A percentile compares a stretch with the other conserved stretches of the same genome.
These are phyloP conservation scores for Chelon labrosus DNA, from an alignment of 2,797 vertebrate genomes.

Conservation along the genomic window DNA sequence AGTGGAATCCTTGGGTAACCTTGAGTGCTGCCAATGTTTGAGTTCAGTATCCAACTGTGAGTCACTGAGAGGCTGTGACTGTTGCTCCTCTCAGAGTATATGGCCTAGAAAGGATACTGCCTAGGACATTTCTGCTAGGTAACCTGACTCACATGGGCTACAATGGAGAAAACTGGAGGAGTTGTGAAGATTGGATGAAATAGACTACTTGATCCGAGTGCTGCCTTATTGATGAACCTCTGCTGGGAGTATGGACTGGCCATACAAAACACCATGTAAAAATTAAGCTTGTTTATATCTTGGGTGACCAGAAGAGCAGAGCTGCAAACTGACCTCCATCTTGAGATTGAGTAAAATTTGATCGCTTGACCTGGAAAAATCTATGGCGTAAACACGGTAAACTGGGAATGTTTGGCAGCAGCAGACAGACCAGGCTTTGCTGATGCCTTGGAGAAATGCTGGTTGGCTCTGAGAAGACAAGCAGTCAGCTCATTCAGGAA, in stretches of 20 bases:
- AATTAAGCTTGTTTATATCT: neutral
- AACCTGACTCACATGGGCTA: neutral
- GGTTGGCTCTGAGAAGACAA: neutral
- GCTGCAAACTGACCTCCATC: conserved; percentile 2
- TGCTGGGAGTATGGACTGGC: neutral
- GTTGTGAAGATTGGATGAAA: neutral
- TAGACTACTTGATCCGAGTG: neutral
- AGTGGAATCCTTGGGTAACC: too few species aligned
- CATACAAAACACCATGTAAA: neutral
- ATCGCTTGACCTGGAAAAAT: too few species aligned
- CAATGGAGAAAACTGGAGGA: neutral
- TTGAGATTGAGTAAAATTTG: neutral
- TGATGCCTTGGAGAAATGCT: neutral
- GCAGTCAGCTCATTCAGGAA: neutral
- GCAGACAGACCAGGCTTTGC: neutral
- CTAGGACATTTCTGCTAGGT: neutral
- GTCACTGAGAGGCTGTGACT: neutral
- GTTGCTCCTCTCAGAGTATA: neutral
- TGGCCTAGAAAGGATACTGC: neutral
- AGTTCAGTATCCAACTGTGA: neutral
- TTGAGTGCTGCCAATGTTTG: too few species aligned
- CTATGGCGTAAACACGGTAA: neutral
- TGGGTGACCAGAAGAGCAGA: neutral
- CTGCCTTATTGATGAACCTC: neutral
- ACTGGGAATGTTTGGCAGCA: neutral